phyloP scores from a whole-genome alignment of 2,888 invertebrate species.

The Polyommatus iphigenia region DNA sequence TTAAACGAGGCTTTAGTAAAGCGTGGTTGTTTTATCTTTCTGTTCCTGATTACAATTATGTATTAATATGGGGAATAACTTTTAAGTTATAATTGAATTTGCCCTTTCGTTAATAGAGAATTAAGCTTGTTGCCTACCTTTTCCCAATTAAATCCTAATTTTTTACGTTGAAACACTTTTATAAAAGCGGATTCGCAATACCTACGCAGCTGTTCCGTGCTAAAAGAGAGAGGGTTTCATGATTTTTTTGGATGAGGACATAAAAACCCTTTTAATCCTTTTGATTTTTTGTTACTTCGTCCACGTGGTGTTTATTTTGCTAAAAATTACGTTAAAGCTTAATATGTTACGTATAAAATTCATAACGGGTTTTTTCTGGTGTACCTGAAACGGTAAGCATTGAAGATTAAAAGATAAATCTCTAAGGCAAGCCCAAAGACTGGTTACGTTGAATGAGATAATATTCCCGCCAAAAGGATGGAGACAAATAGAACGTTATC shows the following conservation, averaged over 20 bases:
- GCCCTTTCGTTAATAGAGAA: neutral
- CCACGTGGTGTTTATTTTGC: neutral
- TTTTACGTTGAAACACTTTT: neutral
- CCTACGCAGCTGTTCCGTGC: conserved; percentile 11
- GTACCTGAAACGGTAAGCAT: neutral
- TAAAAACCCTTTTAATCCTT: conserved; percentile 2
- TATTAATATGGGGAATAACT: neutral
- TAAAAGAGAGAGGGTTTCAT: neutral
- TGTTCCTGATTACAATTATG: neutral
- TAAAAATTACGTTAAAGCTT: neutral
- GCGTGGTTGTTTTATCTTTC: neutral
- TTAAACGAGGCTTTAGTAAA: neutral
- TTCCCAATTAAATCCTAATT: neutral
- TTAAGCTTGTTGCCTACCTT: neutral
- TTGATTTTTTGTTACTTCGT: neutral
- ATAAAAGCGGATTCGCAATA: neutral
- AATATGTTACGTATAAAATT: neutral
- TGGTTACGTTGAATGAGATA: neutral
- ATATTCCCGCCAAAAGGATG: neutral
- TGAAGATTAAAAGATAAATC: neutral
- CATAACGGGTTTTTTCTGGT: neutral
- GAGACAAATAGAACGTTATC: conserved; percentile 16
- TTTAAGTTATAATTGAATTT: conserved; percentile 32
- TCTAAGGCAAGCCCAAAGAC: neutral
- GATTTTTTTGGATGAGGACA: neutral